Evolutionary conservation across 2,797 vertebrate genomes (phyloP).

Genomic region (Chiroxiphia lanceolata): DNA sequence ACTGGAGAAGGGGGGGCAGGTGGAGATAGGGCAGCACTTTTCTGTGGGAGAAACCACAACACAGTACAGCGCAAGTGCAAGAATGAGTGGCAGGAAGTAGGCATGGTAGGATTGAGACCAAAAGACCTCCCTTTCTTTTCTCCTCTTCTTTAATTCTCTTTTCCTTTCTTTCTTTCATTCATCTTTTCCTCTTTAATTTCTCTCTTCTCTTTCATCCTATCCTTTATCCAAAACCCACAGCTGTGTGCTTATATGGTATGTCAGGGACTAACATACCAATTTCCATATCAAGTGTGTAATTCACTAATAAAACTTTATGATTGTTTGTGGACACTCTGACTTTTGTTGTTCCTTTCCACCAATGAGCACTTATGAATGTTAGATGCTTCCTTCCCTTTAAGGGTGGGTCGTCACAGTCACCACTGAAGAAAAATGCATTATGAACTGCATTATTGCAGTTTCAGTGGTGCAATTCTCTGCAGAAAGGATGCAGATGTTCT

Average conservation of each 20-base stretch:
- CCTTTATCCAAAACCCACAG: neutral
- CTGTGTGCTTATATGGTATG: neutral
- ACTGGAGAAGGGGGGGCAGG: neutral
- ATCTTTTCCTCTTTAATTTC: neutral
- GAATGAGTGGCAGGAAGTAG: neutral
- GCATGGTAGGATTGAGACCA: neutral
- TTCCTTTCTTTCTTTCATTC: neutral
- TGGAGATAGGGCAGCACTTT: neutral
- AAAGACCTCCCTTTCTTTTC: neutral
- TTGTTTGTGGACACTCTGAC: neutral
- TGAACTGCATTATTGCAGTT: neutral
- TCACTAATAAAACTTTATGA: neutral
- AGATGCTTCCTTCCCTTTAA: neutral
- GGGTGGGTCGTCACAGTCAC: accelerated
- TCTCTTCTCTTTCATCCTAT: neutral
- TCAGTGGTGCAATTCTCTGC: neutral
- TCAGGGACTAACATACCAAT: neutral
- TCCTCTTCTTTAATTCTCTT: neutral
- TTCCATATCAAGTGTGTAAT: neutral
- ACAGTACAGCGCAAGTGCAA: neutral
- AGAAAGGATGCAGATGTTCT: neutral
- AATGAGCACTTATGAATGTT: neutral
- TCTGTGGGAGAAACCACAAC: neutral
- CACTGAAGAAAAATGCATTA: neutral
- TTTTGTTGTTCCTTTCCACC: neutral